Base-by-base conservation (phyloP, 2,113 vertebrate species). In the Neofelis nebulosa region DNA sequence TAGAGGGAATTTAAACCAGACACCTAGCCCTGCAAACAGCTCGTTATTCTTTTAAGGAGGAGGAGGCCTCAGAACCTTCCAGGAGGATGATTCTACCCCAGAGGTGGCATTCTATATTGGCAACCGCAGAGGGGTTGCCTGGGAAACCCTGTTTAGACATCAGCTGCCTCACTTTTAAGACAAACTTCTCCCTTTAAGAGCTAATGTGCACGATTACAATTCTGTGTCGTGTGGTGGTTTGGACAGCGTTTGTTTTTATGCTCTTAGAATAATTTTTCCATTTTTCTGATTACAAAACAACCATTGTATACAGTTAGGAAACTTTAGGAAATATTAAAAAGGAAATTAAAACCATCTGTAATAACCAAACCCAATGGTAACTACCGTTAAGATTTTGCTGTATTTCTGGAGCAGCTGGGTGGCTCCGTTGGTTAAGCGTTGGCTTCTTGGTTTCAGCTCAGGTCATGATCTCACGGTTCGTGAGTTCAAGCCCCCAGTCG, bases 41-140 rank as follows among this genome's bases (percentile, higher is more conserved):
- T 95, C 96, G 73, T 94, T 92, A 69, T 83, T 95, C 61, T 90
- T 87, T 79, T 41, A 95, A 38, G 85, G 79, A 65, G 23, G 4
- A 10, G 21, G 78, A 84, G 48, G 45, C 18, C 65, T 89, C 55
- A 31, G 69, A 94, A 86, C 14, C 23, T 63, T 84, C 45, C 65
- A 66, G 31, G n/a, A 86, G 55, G 45, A 52, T 27, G 84, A 87
- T 82, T 65, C 68, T 69, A 69, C 29, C n/a, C 36, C 16, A 48
- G 15, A 87, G 73, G 83, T 65, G 31, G 85, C 55, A 50, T 96
- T 97, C 95, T 96, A 74, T 85, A 38, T 87, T 78, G 90, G 74
- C 81, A 95, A 91, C 66, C 80, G 69, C 31, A 0, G 3, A 45
- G 76, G 76, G 38, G 83, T 89, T 89, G 92, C 88, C 89, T 52